A percentile compares a stretch with the other conserved stretches of the same genome.
These are phyloP conservation scores for Smithornis capensis DNA, from an alignment of 2,113 vertebrate species.

Conservation along the genomic window DNA sequence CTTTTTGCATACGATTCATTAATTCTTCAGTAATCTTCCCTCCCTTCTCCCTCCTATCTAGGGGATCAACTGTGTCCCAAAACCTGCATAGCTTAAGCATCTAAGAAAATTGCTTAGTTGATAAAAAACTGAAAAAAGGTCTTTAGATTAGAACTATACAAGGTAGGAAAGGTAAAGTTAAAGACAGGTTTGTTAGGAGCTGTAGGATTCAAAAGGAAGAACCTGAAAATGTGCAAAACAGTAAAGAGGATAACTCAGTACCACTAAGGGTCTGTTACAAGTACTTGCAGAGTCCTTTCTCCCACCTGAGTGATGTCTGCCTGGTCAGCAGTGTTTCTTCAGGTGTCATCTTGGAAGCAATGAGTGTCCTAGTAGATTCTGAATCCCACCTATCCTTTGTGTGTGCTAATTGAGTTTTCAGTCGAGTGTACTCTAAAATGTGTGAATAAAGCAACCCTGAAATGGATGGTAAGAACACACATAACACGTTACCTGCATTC, in stretches of 20 bases:
- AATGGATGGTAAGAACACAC: not conserved
- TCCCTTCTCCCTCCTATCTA: not conserved
- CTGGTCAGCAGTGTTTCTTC: not conserved
- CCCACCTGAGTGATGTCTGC: not conserved
- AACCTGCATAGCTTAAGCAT: not conserved
- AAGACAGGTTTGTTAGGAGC: not conserved
- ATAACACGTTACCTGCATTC: not conserved
- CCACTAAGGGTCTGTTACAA: not conserved
- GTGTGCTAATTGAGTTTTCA: not conserved
- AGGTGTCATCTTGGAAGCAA: not conserved
- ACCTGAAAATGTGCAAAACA: rapidly evolving
- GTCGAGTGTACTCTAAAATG: not conserved
- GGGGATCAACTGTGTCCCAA: not conserved
- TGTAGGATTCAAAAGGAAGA: not conserved
- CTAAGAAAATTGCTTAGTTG: not conserved
- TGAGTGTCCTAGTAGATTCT: not conserved
- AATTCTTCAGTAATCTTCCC: not conserved
- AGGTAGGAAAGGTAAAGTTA: not conserved
- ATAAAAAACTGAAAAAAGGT: not conserved
- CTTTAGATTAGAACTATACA: not conserved
- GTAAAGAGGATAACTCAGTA: not conserved
- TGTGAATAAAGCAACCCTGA: not conserved
- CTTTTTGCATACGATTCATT: no score
- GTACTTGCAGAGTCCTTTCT: not conserved
- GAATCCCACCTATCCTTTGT: not conserved